Base-by-base conservation (phyloP, 2,797 vertebrate species). In the Ctenopoma multispine region DNA sequence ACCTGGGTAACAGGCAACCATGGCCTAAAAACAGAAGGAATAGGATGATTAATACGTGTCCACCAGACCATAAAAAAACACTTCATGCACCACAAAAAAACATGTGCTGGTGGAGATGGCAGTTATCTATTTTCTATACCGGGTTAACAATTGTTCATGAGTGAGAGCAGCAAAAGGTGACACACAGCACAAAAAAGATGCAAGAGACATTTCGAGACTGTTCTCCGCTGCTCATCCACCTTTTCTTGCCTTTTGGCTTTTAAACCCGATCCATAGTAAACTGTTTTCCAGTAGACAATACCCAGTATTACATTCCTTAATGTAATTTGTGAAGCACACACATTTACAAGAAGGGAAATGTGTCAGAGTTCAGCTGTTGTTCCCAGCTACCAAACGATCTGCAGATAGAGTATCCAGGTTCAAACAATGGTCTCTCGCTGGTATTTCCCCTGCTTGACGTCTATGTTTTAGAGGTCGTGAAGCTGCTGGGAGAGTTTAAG, bases 1-100 rank as follows among this genome's bases (percentile, higher is more conserved):
- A 63, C 96, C 96, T 20, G 97, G 96, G 82, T 97, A 98, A 92
- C 97, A 98, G 9, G 96, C 96, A 82, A 97, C 97, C 97, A 98
- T 98, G 24, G 95, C 96, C 96, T 97, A 66, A 76, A 81, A 71
- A 75, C 47, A 81, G 23, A 80, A 61, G 20, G 68, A 62, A 80
- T 12, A 5, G 24, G 49, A 80, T 43, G 17, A 53, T 76, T 63
- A 75, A 36, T 29, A 29, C 48, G 17, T 21, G 12, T 59, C 31
- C 15, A 31, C 4, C 24, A 53, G 4, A 44, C 11, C 7, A 44
- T 20, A 53, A 10, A 69, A 14, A 41, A 50, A 36, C 21, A 73
- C 24, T 23, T 12, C 1, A 24, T 47, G 4, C 4, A 36, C 9
- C 5, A 47, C 13, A 6, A 47, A 4, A 41, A 15, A 46, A 24